Evolutionary conservation across 2,797 vertebrate genomes (phyloP).

Genomic region (Scleropages formosus): DNA sequence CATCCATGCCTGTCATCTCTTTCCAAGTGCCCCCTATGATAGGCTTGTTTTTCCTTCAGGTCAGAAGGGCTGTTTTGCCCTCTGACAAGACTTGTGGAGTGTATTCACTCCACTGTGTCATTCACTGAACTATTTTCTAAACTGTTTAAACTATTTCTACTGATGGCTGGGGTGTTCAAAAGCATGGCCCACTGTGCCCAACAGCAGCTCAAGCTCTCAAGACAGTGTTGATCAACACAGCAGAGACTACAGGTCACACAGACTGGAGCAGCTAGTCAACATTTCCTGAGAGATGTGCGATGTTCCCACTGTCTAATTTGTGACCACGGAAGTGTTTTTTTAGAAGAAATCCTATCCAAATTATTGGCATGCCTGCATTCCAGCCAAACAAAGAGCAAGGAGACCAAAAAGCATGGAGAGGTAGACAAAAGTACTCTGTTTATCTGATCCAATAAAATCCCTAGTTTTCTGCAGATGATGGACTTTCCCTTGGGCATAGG

Average conservation of each 20-base stretch:
- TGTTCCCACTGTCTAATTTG: no score
- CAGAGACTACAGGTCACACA: no score
- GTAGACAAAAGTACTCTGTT: neutral
- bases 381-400: neutral
- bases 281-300: no score
- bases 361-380: neutral
- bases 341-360: no score
- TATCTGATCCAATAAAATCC: constrained; percentile 19
- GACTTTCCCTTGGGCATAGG: constrained; percentile 40
- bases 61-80: neutral
- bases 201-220: neutral
- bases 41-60: neutral
- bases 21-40: no score
- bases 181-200: constrained; percentile 27
- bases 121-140: constrained; percentile 32
- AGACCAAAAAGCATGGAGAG: constrained; percentile 34
- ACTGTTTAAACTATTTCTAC: no score
- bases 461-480: constrained; percentile 40
- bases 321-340: no score
- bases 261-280: no score
- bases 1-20: no score
- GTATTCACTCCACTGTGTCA: constrained; percentile 14
- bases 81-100: constrained; percentile 8
- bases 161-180: no score
- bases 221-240: neutral